Evolutionary conservation across 2,888 invertebrate genomes (phyloP).

Genomic region (Apeira syringaria): DNA sequence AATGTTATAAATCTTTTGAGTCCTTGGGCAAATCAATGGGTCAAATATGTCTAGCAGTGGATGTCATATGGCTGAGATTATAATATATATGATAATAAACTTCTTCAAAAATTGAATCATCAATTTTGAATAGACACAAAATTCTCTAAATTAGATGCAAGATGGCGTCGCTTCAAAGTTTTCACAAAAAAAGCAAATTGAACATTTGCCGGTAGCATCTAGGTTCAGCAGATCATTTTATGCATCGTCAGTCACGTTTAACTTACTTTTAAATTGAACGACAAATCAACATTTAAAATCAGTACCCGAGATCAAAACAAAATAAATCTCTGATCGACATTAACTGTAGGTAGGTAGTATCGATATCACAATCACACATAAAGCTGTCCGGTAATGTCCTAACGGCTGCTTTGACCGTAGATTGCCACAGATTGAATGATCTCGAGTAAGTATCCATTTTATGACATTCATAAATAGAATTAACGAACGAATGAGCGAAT

Average conservation of each 20-base stretch:
- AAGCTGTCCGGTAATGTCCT: slow-evolving; percentile 45
- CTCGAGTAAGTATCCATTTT: slow-evolving; percentile 41
- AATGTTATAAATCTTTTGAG: no score
- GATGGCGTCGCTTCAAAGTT: background rate
- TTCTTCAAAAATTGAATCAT: no score
- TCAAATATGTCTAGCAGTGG: no score
- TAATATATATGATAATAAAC: no score
- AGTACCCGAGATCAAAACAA: slow-evolving; percentile 29
- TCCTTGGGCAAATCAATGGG: no score
- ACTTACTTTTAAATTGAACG: slow-evolving; percentile 14
- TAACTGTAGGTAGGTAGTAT: slow-evolving; percentile 32
- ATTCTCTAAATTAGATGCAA: background rate
- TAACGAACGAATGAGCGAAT: slow-evolving; percentile 47
- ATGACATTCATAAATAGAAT: slow-evolving; percentile 60
- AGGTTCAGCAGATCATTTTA: background rate
- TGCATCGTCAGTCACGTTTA: background rate
- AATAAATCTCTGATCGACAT: slow-evolving; percentile 36
- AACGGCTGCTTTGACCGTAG: slow-evolving; percentile 41
- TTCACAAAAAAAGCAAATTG: background rate
- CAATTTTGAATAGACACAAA: background rate
- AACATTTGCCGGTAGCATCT: background rate
- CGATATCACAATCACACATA: slow-evolving; percentile 43
- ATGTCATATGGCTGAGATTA: no score
- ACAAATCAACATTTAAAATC: slow-evolving; percentile 26
- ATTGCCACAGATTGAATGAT: slow-evolving; percentile 31